Conservation (phyloP, 1,140 invertebrate genomes). For the Sycobia sp. region DNA sequence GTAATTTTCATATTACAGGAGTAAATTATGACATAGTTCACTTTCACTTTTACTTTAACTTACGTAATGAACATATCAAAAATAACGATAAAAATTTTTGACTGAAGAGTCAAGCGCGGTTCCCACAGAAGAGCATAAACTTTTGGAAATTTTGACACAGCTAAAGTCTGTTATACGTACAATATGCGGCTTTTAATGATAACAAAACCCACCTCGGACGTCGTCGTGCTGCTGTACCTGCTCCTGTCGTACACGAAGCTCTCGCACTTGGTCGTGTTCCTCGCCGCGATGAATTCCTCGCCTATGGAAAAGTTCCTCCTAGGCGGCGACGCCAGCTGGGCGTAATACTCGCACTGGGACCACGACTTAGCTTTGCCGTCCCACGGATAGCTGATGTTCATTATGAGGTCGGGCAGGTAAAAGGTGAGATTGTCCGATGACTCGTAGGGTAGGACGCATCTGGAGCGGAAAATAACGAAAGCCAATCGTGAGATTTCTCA, state of each 20-base stretch:
- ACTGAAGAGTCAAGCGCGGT: no score
- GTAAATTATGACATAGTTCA: no score
- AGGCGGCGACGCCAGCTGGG: neutral
- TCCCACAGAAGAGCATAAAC: no score
- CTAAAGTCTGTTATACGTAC: no score
- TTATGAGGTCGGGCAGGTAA: constrained; percentile 51
- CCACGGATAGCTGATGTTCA: constrained; percentile 65
- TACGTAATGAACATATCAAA: no score
- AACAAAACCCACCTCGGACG: constrained; percentile 68
- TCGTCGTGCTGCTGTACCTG: constrained; percentile 67
- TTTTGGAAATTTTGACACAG: no score
- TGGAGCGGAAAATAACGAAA: no score
- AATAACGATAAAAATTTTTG: no score
- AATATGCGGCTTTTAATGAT: no score
- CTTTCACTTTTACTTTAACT: no score
- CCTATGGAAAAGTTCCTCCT: neutral
- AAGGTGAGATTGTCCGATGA: constrained; percentile 61
- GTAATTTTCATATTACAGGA: no score
- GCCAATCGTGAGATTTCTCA: neutral
- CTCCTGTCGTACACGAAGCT: constrained; percentile 68
- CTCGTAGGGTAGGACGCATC: constrained; percentile 69
- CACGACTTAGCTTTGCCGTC: constrained; percentile 55
- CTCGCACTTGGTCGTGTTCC: constrained; percentile 54
- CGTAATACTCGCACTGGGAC: constrained; percentile 58
- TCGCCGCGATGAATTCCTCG: neutral